Evolutionary conservation across 2,113 vertebrate species (phyloP).

Genomic region (Myiopsitta monachus): DNA sequence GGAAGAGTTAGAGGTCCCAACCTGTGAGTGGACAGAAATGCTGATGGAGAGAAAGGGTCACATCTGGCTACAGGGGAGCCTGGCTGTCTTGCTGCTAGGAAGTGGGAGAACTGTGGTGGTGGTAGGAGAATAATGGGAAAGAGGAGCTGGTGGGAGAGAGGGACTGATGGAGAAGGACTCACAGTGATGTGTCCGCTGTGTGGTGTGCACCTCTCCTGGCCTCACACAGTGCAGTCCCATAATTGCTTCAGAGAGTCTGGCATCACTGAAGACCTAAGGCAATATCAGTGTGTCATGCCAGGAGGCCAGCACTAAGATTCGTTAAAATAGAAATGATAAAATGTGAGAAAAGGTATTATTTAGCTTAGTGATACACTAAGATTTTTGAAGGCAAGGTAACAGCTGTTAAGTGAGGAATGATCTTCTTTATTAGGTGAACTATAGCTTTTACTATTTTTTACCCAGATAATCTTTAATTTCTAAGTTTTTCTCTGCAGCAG

Average conservation of each 20-base stretch:
- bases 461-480: not conserved
- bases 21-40: not conserved
- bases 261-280: not conserved
- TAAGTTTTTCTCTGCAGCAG: not conserved
- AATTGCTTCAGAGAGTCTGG: not conserved
- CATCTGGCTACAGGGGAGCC: not conserved
- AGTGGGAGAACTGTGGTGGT: not conserved
- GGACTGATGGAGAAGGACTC: not conserved
- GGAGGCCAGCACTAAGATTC: rapidly evolving
- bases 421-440: not conserved
- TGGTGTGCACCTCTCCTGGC: not conserved
- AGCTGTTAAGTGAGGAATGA: not conserved
- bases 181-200: not conserved
- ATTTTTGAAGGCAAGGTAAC: not conserved
- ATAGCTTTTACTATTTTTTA: not conserved
- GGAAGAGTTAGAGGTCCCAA: not conserved
- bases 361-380: not conserved
- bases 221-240: not conserved
- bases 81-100: not conserved
- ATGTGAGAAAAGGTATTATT: not conserved
- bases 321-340: not conserved
- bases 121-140: not conserved
- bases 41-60: not conserved
- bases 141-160: not conserved
- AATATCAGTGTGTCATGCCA: not conserved